Evolutionary conservation across 2,113 vertebrate species (phyloP).

Genomic region (Rhizomys pruinosus): DNA sequence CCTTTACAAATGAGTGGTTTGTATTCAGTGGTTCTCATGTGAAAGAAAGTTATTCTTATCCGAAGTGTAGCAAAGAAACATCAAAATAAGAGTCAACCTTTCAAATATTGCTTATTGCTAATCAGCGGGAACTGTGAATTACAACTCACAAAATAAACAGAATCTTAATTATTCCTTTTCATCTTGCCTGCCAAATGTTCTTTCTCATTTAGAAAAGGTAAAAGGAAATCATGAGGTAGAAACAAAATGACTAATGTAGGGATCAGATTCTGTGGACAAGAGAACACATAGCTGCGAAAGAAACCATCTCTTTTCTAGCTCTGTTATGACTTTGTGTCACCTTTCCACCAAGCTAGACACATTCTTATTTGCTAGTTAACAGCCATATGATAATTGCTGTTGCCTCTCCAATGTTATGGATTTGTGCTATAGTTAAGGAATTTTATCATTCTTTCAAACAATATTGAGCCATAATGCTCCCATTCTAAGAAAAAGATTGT

Average conservation of each 20-base stretch:
- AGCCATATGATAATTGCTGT: background rate
- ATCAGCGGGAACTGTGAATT: conserved; percentile 59
- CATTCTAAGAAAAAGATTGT: background rate
- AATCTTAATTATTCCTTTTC: conserved; percentile 65
- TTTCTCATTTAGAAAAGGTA: conserved; percentile 51
- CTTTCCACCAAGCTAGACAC: background rate
- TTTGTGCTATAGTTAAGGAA: background rate
- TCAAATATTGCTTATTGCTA: conserved; percentile 61
- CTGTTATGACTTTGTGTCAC: background rate
- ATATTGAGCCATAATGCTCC: background rate
- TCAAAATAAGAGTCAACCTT: conserved; percentile 59
- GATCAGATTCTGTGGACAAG: background rate
- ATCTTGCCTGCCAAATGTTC: conserved; percentile 42
- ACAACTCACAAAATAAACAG: conserved; percentile 56
- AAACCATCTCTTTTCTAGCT: background rate
- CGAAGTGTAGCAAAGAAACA: conserved; percentile 53
- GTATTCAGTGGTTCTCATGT: background rate
- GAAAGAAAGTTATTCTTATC: conserved; percentile 30
- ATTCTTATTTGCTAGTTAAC: background rate
- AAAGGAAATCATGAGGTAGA: conserved; percentile 45
- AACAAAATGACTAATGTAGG: conserved; percentile 15
- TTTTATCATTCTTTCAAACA: background rate
- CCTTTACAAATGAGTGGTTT: conserved; percentile 1
- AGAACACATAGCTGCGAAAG: too few species aligned
- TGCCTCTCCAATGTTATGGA: background rate